These are phyloP conservation scores for Albula goreensis DNA, from an alignment of 2,113 vertebrate species.

Conservation along the genomic window DNA sequence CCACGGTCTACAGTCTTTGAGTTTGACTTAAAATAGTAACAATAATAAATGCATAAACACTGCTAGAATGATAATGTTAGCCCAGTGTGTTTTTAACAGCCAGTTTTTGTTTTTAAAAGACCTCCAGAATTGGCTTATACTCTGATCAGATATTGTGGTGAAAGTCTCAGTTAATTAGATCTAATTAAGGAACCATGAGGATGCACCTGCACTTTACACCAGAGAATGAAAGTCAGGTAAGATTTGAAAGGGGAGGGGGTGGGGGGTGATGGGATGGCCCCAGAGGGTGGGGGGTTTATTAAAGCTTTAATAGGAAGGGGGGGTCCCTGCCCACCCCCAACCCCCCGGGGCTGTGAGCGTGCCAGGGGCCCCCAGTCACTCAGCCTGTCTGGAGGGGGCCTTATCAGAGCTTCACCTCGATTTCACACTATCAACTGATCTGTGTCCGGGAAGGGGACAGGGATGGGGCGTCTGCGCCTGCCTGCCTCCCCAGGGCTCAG, in stretches of 20 bases:
- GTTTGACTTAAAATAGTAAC: background rate
- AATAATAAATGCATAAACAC: too few species aligned
- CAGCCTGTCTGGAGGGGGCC: background rate
- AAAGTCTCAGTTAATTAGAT: background rate
- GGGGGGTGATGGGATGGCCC: background rate
- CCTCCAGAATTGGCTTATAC: too few species aligned
- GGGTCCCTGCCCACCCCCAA: background rate
- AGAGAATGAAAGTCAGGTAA: background rate
- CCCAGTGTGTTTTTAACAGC: too few species aligned
- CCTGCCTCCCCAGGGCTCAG: constrained; percentile 14
- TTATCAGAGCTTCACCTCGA: background rate
- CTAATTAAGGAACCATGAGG: background rate
- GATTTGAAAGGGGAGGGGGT: background rate
- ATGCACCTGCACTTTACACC: background rate
- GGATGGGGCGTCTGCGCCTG: constrained; percentile 10
- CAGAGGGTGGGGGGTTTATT: background rate
- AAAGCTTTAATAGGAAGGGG: background rate
- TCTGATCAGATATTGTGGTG: background rate
- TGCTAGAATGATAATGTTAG: too few species aligned
- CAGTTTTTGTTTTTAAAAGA: too few species aligned
- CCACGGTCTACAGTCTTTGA: background rate
- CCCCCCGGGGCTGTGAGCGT: background rate
- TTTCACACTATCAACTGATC: constrained; percentile 20
- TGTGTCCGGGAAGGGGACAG: background rate
- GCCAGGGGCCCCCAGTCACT: background rate